Conservation (phyloP, 2,113 vertebrate species). For the Grammomys surdaster region DNA sequence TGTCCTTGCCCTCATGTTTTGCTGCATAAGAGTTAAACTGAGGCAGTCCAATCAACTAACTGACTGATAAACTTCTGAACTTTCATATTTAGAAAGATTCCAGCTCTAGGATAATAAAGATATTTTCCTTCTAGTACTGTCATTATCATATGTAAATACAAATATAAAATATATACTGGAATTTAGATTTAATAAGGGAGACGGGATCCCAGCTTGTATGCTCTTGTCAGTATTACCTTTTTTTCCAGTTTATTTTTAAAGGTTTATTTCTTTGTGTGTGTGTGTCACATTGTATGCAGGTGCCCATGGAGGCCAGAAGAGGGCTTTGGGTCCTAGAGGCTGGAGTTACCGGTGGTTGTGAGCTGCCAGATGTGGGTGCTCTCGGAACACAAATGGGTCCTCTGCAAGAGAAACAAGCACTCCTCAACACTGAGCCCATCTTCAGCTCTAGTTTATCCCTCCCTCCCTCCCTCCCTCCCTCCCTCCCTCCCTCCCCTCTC, state of each 20-base stretch:
- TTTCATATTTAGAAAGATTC: slow-evolving; percentile 32
- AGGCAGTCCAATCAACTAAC: background rate
- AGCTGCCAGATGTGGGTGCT: background rate
- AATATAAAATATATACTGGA: background rate
- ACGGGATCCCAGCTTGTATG: slow-evolving; percentile 3
- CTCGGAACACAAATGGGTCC: background rate
- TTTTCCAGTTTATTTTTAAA: background rate
- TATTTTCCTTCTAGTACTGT: slow-evolving; percentile 8
- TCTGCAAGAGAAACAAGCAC: background rate
- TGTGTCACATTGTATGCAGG: background rate
- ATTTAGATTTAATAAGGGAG: slow-evolving; percentile 6
- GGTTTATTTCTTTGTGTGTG: too few relatives aligned
- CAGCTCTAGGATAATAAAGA: background rate
- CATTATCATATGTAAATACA: slow-evolving; percentile 18
- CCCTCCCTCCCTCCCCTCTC: too few relatives aligned
- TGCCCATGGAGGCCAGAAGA: background rate
- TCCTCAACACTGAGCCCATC: background rate
- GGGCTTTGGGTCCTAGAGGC: background rate
- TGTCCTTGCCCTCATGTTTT: slow-evolving; percentile 33
- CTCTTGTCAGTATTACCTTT: background rate
- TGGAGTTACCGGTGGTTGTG: background rate
- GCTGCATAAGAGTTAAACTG: background rate
- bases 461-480: too few relatives aligned
- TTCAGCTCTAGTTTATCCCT: background rate
- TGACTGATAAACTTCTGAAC: slow-evolving; percentile 7